Percentiles rank a stretch among this genome's conserved stretches.
Conservation (phyloP, 2,113 vertebrate species). For the Trinectes maculatus region DNA sequence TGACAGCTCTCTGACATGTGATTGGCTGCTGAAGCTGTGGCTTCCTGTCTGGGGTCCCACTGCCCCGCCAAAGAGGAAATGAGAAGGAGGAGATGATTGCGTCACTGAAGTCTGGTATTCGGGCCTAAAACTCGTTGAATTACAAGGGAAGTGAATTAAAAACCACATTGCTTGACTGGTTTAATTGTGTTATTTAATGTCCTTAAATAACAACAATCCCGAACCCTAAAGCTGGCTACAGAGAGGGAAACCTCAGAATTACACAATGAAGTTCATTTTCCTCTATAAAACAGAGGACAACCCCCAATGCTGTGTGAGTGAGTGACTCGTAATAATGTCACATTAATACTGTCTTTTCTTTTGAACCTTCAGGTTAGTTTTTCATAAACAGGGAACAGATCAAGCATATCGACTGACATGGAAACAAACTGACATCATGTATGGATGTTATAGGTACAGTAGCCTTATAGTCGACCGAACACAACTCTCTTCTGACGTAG, state of each 20-base stretch:
- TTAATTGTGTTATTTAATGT: slow-evolving; percentile 54
- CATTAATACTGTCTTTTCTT: too few relatives aligned
- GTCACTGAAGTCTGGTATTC: slow-evolving; percentile 65
- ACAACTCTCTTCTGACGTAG: too few relatives aligned
- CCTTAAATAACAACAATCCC: slow-evolving; percentile 44
- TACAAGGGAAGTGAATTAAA: slow-evolving; percentile 56
- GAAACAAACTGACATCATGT: too few relatives aligned
- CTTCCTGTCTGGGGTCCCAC: slow-evolving; percentile 75
- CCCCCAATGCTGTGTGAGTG: too few relatives aligned
- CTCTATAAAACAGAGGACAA: too few relatives aligned
- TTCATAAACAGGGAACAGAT: too few relatives aligned
- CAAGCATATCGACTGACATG: too few relatives aligned
- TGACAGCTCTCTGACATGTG: slow-evolving; percentile 72
- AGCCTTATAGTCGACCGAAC: too few relatives aligned
- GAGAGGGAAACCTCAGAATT: slow-evolving; percentile 32
- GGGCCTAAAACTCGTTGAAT: slow-evolving; percentile 52
- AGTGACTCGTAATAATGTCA: too few relatives aligned
- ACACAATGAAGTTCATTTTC: too few relatives aligned
- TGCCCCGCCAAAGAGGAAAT: slow-evolving; percentile 69
- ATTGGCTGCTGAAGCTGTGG: slow-evolving; percentile 73
- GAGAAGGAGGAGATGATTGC: slow-evolving; percentile 71
- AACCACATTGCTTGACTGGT: slow-evolving; percentile 47
- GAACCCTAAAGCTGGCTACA: slow-evolving; percentile 27
- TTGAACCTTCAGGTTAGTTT: too few relatives aligned
- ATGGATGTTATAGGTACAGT: too few relatives aligned